Conservation (phyloP, 1,140 invertebrate species). For the Meloidogyne exigua region DNA sequence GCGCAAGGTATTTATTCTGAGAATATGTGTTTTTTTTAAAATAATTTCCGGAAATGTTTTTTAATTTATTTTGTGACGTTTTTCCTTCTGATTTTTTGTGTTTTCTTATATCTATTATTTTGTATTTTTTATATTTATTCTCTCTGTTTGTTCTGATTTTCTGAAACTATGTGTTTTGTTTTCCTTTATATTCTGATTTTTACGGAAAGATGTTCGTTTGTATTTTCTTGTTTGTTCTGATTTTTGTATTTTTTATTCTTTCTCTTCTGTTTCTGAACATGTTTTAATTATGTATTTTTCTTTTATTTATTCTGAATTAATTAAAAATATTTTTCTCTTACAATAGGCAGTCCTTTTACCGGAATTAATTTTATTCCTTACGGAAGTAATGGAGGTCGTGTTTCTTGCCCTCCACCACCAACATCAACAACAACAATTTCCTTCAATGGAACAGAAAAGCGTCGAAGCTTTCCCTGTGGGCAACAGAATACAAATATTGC, state of each 20-base stretch:
- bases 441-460: not conserved
- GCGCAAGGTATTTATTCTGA: not conserved
- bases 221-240: not conserved
- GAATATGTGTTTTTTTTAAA: not conserved
- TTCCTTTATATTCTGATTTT: too few relatives aligned
- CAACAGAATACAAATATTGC: not conserved
- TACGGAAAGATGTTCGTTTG: too few relatives aligned
- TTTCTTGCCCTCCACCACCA: not conserved
- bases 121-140: too few relatives aligned
- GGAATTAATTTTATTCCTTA: slow-evolving; percentile 25
- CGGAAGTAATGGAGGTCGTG: not conserved
- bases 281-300: too few relatives aligned
- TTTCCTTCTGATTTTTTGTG: too few relatives aligned
- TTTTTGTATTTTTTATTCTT: not conserved
- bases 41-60: not conserved
- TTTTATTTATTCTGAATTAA: too few relatives aligned
- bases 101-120: too few relatives aligned
- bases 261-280: not conserved
- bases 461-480: too few relatives aligned
- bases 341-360: slow-evolving; percentile 16
- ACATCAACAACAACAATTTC: slow-evolving; percentile 10
- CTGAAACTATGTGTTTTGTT: too few relatives aligned
- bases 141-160: too few relatives aligned
- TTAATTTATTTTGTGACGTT: too few relatives aligned
- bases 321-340: too few relatives aligned